Evolutionary conservation across 2,888 invertebrate genomes (phyloP), one percentile per base, ranked within the genome.

Genomic region (Limnephilus auricula): DNA sequence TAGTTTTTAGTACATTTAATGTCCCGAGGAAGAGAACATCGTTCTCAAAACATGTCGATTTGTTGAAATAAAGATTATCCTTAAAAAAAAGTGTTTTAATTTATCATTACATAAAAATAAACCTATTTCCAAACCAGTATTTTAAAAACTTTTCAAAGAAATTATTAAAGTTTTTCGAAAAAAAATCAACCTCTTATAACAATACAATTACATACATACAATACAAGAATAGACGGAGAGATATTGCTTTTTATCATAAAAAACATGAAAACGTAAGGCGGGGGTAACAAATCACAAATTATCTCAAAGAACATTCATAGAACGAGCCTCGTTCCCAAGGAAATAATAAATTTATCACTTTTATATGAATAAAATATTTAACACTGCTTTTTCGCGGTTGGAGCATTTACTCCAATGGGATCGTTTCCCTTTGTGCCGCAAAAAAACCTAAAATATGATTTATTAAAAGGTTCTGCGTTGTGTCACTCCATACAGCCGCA

Each of bases 261-360:
- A 65, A 65, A 25, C 65, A 25, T 1, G 25, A 65, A 65, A 65
- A 65, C 65, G 25, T 65, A 65, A 65, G 65, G 65, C 65, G 25
- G 65, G 65, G n/a, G 65, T 25, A 65, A 65, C 65, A 65, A 65
- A 65, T 65, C 65, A 65, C 65, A 65, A 65, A 65, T 65, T 65
- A 65, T 65, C 65, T 65, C 65, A 65, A 65, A 65, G 65, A 65
- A 65, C 65, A 65, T 65, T n/a, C 65, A 25, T 65, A n/a, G 65
- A 65, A 65, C 65, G 65, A 65, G 25, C 65, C 65, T n/a, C 65
- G 65, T 65, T 65, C 65, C 65, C 65, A 65, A 65, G 65, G 65
- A 65, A 65, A 65, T 65, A 65, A 65, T 65, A 65, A 65, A 65
- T 65, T 65, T 65, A 65, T 65, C 65, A 65, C 65, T 65, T 65